Evolutionary conservation across 2,888 invertebrate species (phyloP).

Genomic region (Rhamnusium bicolor): DNA sequence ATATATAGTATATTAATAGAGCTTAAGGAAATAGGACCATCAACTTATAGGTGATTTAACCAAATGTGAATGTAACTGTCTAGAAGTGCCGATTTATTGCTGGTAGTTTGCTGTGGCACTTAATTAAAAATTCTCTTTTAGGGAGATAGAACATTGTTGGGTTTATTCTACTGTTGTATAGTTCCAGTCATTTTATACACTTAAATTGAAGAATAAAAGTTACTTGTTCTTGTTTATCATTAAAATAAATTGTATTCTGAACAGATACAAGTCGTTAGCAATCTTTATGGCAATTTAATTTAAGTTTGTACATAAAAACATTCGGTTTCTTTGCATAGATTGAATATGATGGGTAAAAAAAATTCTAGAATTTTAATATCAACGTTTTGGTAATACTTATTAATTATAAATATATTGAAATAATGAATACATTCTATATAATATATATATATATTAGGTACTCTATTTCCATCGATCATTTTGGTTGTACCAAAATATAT

Average conservation of each 20-base stretch:
- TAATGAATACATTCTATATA: too few relatives aligned
- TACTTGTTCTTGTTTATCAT: not conserved
- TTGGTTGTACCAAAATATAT: too few relatives aligned
- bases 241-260: not conserved
- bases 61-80: conserved; percentile 49
- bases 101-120: conserved; percentile 43
- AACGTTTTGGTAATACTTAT: too few relatives aligned
- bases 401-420: too few relatives aligned
- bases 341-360: too few relatives aligned
- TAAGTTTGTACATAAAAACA: too few relatives aligned
- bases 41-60: conserved; percentile 48
- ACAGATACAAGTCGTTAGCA: too few relatives aligned
- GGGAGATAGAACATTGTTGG: conserved; percentile 34
- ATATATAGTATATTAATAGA: conserved; percentile 55
- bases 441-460: too few relatives aligned
- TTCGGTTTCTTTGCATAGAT: too few relatives aligned
- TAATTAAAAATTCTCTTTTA: conserved; percentile 53
- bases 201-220: not conserved
- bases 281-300: too few relatives aligned
- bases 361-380: too few relatives aligned
- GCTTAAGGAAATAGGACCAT: conserved; percentile 54
- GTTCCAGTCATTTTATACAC: conserved; percentile 14
- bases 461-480: too few relatives aligned
- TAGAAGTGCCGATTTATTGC: conserved; percentile 48
- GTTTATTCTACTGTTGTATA: conserved; percentile 13